Conservation (phyloP, 2,888 invertebrate species). For the Tricholauxania praeusta region DNA sequence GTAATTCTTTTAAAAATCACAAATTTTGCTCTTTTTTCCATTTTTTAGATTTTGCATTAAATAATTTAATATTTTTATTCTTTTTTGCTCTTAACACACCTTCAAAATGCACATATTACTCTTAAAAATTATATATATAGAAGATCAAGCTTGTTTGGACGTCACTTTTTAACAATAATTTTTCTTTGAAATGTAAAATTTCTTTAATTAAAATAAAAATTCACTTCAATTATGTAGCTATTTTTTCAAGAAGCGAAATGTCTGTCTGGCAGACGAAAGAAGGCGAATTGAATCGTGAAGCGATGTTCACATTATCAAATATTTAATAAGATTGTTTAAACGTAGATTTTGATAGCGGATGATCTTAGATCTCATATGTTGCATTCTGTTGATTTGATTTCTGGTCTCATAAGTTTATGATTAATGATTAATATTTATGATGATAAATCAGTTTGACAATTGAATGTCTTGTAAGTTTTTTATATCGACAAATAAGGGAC, state of each 20-base stretch:
- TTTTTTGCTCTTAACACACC: slow-evolving; percentile 54
- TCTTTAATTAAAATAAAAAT: slow-evolving; percentile 14
- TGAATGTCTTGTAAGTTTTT: too few species aligned
- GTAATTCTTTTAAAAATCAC: slow-evolving; percentile 6
- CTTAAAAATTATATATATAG: slow-evolving; percentile 19
- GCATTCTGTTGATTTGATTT: too few species aligned
- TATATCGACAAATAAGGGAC: too few species aligned
- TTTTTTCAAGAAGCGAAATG: slow-evolving; percentile 23
- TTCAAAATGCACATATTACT: slow-evolving; percentile 66
- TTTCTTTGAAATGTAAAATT: slow-evolving; percentile 24
- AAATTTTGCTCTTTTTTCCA: slow-evolving; percentile 30
- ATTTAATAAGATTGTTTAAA: too few species aligned
- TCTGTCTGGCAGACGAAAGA: neutral
- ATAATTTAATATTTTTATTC: neutral
- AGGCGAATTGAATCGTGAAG: too few species aligned
- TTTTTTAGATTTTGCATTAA: slow-evolving; percentile 40
- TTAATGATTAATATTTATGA: too few species aligned
- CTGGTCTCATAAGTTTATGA: too few species aligned
- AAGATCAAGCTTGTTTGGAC: slow-evolving; percentile 2
- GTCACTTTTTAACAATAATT: slow-evolving; percentile 23
- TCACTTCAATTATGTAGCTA: slow-evolving; percentile 23
- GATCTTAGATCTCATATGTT: too few species aligned
- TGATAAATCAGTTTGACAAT: too few species aligned
- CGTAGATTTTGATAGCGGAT: too few species aligned
- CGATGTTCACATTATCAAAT: too few species aligned